phyloP scores from a whole-genome alignment of 2,113 vertebrate genomes.

The Pyrgilauda ruficollis region DNA sequence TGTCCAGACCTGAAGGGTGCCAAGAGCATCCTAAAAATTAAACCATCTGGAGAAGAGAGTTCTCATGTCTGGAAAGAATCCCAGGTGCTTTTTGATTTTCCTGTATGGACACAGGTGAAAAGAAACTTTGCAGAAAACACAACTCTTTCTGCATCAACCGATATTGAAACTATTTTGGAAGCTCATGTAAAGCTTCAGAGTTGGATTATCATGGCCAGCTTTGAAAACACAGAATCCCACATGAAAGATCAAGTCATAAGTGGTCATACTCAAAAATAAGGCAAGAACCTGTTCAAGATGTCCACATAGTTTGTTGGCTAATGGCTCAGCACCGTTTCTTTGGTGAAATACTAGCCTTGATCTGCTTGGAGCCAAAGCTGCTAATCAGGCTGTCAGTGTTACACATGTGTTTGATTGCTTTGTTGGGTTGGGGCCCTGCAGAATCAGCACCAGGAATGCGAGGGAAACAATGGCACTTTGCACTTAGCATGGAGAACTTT shows the following conservation, averaged over 20 bases:
- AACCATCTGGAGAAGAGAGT: background rate
- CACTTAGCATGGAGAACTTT: background rate
- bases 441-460: background rate
- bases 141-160: background rate
- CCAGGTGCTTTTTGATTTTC: background rate
- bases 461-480: background rate
- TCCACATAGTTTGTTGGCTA: background rate
- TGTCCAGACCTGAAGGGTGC: background rate
- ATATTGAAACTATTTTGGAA: background rate
- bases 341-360: background rate
- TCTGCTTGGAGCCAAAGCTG: background rate
- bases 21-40: background rate
- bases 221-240: background rate
- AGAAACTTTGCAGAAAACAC: background rate
- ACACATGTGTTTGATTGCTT: constrained; percentile 39
- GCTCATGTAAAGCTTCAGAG: background rate
- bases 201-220: background rate
- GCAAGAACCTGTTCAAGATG: constrained; percentile 6
- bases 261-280: background rate
- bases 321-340: background rate
- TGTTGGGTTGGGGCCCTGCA: constrained; percentile 10
- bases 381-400: constrained; percentile 27
- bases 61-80: background rate
- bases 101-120: background rate
- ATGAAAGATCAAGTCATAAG: background rate